Conservation (phyloP, 2,113 vertebrate species). For the Alethe castanea region DNA sequence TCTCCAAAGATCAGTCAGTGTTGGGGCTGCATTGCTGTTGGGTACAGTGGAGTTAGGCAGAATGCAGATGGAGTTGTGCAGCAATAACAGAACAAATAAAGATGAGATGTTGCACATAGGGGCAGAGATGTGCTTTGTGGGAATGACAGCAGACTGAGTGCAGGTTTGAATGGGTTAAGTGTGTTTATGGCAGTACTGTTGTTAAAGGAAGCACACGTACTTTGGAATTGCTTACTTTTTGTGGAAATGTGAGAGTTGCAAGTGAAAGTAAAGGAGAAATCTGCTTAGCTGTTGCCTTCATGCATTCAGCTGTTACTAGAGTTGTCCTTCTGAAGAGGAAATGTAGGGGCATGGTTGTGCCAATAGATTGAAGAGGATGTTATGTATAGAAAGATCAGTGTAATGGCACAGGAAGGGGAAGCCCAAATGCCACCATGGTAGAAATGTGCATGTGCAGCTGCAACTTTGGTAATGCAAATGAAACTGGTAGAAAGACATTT, state of each 20-base stretch:
- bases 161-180: neutral
- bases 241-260: neutral
- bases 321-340: neutral
- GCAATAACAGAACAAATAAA: neutral
- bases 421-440: neutral
- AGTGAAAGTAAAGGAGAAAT: neutral
- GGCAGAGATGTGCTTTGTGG: neutral
- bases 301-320: neutral
- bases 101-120: neutral
- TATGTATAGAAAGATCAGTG: neutral
- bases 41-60: neutral
- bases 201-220: neutral
- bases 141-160: neutral
- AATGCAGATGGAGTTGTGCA: neutral
- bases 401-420: neutral
- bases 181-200: neutral
- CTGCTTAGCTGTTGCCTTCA: neutral
- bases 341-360: neutral
- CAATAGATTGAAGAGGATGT: neutral
- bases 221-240: neutral
- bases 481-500: neutral
- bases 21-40: neutral
- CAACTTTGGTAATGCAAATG: neutral
- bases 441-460: neutral
- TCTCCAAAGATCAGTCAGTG: neutral